Conservation (phyloP, 2,113 vertebrate species). For the Macheiramphus alcinus region DNA sequence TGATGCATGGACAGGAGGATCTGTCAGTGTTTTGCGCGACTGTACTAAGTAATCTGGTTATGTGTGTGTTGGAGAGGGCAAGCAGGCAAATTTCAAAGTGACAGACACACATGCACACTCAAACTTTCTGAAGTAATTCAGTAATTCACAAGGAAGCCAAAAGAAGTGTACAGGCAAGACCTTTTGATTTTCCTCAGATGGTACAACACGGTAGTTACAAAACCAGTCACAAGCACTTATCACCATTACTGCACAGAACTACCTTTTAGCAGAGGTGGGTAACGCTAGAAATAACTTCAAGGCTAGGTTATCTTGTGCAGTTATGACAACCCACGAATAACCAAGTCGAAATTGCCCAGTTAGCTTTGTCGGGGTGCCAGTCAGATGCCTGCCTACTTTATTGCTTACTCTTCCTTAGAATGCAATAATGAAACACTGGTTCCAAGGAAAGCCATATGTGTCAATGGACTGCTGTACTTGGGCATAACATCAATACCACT, state of each 20-base stretch:
- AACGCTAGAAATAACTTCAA: background rate
- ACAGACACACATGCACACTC: background rate
- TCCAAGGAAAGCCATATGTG: background rate
- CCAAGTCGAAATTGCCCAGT: background rate
- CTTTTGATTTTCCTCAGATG: background rate
- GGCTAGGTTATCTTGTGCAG: background rate
- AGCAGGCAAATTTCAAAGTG: background rate
- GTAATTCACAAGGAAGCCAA: background rate
- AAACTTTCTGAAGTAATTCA: background rate
- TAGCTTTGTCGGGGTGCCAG: background rate
- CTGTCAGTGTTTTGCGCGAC: background rate
- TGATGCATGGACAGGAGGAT: background rate
- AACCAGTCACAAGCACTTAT: background rate
- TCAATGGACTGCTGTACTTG: background rate
- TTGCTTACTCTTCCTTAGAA: background rate
- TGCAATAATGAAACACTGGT: background rate
- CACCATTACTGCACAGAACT: background rate
- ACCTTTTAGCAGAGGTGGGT: background rate
- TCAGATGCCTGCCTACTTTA: background rate
- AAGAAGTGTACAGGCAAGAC: background rate
- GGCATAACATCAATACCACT: background rate
- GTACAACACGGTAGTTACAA: background rate
- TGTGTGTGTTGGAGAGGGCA: background rate
- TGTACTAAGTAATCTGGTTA: background rate
- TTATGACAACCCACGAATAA: background rate